phyloP scores from a whole-genome alignment of 1,140 invertebrate species.

The Andricus grossulariae region DNA sequence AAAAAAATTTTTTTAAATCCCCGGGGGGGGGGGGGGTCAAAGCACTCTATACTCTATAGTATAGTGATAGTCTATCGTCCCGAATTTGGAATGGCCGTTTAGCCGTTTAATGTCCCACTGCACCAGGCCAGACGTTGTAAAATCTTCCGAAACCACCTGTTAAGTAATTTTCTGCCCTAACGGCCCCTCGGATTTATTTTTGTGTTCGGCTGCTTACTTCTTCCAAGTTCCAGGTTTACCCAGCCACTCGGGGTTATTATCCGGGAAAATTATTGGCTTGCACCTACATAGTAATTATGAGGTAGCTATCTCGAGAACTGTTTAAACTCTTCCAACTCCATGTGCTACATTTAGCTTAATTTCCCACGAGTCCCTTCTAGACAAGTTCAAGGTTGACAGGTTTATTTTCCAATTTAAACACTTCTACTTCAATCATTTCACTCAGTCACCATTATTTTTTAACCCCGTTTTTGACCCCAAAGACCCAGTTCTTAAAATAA shows the following conservation, averaged over 20 bases:
- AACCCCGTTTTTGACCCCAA: too few relatives aligned
- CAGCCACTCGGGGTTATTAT: conserved; percentile 12
- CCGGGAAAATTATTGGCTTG: conserved; percentile 10
- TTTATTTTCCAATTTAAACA: background rate
- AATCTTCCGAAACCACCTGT: conserved; percentile 11
- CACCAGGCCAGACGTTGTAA: conserved; percentile 19
- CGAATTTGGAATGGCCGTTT: background rate
- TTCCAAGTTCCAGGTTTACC: background rate
- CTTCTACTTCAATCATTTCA: too few relatives aligned
- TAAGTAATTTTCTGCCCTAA: conserved; percentile 20
- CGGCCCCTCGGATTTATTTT: conserved; percentile 14
- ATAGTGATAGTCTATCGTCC: background rate
- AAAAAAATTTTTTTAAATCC: too few relatives aligned
- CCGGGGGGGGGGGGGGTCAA: background rate
- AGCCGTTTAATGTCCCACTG: background rate
- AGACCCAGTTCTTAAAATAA: too few relatives aligned
- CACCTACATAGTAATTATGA: conserved; percentile 15
- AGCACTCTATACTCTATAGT: background rate
- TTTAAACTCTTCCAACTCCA: background rate
- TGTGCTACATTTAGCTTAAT: conserved; percentile 10
- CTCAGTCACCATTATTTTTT: too few relatives aligned
- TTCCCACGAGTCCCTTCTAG: conserved; percentile 9
- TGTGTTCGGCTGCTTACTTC: background rate
- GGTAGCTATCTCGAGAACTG: conserved; percentile 13
- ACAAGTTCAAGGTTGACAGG: conserved; percentile 4